phyloP scores from a whole-genome alignment of 1,140 invertebrate genomes.

The Fragariocoptes setiger region DNA sequence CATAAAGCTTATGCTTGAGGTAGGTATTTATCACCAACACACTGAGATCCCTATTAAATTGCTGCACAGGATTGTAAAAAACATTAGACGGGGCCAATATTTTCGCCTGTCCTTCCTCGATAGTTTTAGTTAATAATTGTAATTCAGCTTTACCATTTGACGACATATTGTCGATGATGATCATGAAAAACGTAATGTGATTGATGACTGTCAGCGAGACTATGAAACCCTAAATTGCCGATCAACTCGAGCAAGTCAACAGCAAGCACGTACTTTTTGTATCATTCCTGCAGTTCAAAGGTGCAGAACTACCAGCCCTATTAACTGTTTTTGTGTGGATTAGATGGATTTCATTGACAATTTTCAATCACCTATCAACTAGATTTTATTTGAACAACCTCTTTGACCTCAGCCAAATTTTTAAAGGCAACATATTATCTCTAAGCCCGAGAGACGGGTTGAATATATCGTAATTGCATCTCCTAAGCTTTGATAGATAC shows the following conservation, averaged over 20 bases:
- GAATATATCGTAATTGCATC: no score
- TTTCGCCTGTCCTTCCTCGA: constrained; percentile 38
- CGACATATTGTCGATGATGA: background rate
- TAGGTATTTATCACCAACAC: constrained; percentile 7
- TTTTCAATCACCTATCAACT: no score
- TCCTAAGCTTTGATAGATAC: no score
- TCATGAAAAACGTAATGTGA: background rate
- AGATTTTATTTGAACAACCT: no score
- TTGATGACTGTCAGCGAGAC: background rate
- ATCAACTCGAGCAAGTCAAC: background rate
- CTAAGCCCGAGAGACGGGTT: no score
- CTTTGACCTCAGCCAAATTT: no score
- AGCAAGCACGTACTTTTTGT: background rate
- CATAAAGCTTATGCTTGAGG: constrained; percentile 14
- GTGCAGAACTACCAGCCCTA: no score
- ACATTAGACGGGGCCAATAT: constrained; percentile 36
- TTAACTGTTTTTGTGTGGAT: no score
- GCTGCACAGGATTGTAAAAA: constrained; percentile 90
- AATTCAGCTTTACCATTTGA: background rate
- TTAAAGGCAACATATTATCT: no score
- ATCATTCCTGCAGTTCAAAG: no score
- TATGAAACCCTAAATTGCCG: background rate
- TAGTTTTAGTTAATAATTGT: background rate
- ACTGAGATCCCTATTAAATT: constrained; percentile 71
- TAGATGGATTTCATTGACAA: no score